phyloP scores from a whole-genome alignment of 2,888 invertebrate species.

The Gonocerus acuteangulatus region DNA sequence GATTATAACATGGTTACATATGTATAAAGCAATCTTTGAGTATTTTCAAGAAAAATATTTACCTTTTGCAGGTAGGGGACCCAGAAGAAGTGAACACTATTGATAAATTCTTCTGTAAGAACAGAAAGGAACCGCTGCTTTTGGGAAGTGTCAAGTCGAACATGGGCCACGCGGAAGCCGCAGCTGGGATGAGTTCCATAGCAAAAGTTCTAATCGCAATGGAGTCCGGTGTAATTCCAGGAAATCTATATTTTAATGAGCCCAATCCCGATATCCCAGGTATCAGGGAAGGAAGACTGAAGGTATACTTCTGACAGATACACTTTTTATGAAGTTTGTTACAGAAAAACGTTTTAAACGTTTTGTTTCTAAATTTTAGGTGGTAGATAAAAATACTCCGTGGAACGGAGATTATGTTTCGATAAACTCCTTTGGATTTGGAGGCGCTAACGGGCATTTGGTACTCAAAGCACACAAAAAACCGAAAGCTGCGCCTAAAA shows the following conservation, averaged over 20 bases:
- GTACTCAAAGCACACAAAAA: slow-evolving; percentile 72
- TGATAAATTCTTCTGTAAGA: slow-evolving; percentile 80
- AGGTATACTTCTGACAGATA: slow-evolving; percentile 46
- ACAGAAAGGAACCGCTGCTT: slow-evolving; percentile 67
- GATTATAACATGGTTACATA: no score
- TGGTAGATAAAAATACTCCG: slow-evolving; percentile 70
- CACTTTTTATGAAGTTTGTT: neutral
- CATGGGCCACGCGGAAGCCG: slow-evolving; percentile 97
- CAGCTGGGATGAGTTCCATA: slow-evolving; percentile 81
- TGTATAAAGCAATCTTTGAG: no score
- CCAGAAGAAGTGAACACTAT: slow-evolving; percentile 96
- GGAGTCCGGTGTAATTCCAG: slow-evolving; percentile 82
- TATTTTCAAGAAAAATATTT: no score
- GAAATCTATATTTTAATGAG: slow-evolving; percentile 76
- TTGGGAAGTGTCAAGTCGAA: slow-evolving; percentile 97
- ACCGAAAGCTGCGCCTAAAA: slow-evolving; percentile 53
- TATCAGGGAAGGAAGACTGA: slow-evolving; percentile 79
- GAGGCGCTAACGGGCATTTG: slow-evolving; percentile 92
- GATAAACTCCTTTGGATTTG: slow-evolving; percentile 96
- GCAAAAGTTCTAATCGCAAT: slow-evolving; percentile 89
- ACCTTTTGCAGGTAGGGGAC: slow-evolving; percentile 67
- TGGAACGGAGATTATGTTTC: slow-evolving; percentile 90
- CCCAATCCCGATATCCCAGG: slow-evolving; percentile 90
- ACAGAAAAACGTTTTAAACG: neutral
- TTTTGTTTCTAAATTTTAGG: slow-evolving; percentile 47